Percentiles rank a stretch among this genome's conserved stretches.
Evolutionary conservation across 1,140 invertebrate genomes (phyloP).

Genomic region (Sinella curviseta): DNA sequence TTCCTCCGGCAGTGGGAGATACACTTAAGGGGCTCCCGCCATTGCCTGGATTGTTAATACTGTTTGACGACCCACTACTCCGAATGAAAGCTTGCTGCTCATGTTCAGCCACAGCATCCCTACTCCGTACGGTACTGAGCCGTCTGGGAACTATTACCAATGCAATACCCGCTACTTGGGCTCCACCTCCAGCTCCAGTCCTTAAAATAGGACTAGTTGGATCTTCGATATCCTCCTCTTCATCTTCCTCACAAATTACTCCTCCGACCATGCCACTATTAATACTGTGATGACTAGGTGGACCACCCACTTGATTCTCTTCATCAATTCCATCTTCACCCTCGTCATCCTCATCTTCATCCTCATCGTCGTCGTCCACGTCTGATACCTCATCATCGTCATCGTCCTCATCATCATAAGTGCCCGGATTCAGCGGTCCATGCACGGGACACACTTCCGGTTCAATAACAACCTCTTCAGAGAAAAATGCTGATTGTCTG

Average conservation of each 20-base stretch:
- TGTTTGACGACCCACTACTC: not conserved
- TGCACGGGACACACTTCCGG: conserved; percentile 41
- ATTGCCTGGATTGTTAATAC: not conserved
- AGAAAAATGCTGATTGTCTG: conserved; percentile 47
- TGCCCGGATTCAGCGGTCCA: conserved; percentile 9
- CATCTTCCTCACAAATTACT: not conserved
- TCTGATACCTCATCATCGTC: conserved; percentile 36
- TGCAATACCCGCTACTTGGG: conserved; percentile 39
- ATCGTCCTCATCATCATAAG: conserved; percentile 36
- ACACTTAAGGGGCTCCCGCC: not conserved
- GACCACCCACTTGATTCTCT: not conserved
- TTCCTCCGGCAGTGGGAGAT: not conserved
- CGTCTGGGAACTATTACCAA: conserved; percentile 49
- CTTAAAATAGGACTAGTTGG: conserved; percentile 45
- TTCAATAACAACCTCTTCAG: conserved; percentile 48
- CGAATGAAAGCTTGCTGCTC: not conserved
- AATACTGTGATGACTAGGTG: not conserved
- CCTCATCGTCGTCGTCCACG: conserved; percentile 27
- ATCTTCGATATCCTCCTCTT: conserved; percentile 30
- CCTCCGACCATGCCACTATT: not conserved
- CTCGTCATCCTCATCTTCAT: conserved; percentile 41
- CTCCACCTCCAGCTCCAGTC: conserved; percentile 28
- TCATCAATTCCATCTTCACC: conserved; percentile 4
- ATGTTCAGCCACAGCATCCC: conserved; percentile 11
- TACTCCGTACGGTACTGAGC: conserved; percentile 46